Conservation (phyloP, 2,888 invertebrate species). For the Acronicta leporina region DNA sequence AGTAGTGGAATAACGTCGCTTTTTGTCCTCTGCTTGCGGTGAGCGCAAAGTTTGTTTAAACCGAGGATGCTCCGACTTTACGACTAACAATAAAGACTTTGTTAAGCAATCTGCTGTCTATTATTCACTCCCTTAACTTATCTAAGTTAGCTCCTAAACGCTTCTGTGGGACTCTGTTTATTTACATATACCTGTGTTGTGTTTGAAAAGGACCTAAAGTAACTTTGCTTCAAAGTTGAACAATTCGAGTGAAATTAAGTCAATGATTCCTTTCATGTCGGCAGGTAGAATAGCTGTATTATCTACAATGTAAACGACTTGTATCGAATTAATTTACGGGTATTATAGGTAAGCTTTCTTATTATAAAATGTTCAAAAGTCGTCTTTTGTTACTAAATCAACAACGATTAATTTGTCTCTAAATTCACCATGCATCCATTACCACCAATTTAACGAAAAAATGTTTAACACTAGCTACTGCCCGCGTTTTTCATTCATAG, state of each 20-base stretch:
- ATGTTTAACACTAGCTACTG: too few relatives aligned
- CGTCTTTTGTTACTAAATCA: not conserved
- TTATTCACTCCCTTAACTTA: conserved; percentile 68
- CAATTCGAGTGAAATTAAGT: conserved; percentile 60
- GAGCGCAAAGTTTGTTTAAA: conserved; percentile 61
- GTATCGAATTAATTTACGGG: conserved; percentile 8
- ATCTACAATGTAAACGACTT: conserved; percentile 26
- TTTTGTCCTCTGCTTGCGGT: conserved; percentile 45
- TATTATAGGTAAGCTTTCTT: not conserved
- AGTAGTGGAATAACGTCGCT: conserved; percentile 24
- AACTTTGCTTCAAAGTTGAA: conserved; percentile 55
- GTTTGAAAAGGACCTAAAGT: conserved; percentile 56
- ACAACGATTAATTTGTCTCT: not conserved
- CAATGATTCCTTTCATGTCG: conserved; percentile 53
- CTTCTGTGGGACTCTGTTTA: conserved; percentile 57
- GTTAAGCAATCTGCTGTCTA: conserved; percentile 69
- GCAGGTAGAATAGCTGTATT: conserved; percentile 29
- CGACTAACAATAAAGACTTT: conserved; percentile 67
- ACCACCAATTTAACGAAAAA: too few relatives aligned
- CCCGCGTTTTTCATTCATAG: too few relatives aligned
- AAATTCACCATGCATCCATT: too few relatives aligned
- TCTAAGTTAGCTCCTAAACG: conserved; percentile 58
- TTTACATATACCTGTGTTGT: conserved; percentile 62
- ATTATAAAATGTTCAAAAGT: not conserved
- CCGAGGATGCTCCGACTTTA: conserved; percentile 58